Percentiles rank a stretch among this genome's conserved stretches.
These are phyloP conservation scores for Danaus chrysippus DNA, from an alignment of 2,888 invertebrate species.

Conservation along the genomic window DNA sequence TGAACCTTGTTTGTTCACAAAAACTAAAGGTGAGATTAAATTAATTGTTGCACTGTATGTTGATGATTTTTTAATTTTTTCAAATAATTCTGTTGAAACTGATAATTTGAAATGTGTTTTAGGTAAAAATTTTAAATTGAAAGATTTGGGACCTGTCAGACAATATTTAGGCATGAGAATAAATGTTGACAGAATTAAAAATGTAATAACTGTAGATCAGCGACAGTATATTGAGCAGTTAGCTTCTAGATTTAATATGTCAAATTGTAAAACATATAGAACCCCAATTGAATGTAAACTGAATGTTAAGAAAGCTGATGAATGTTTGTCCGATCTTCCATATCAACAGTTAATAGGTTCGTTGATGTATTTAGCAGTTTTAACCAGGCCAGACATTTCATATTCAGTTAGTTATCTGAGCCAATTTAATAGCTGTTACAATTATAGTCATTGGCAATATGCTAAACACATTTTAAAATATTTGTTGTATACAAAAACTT, in stretches of 20 bases:
- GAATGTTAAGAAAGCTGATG: slow-evolving; percentile 9
- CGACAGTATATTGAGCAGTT: too few species aligned
- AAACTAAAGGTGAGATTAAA: not conserved
- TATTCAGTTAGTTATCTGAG: slow-evolving; percentile 22
- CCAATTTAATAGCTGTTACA: too few species aligned
- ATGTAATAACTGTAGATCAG: too few species aligned
- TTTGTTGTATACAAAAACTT: slow-evolving; percentile 20
- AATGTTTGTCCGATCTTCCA: slow-evolving; percentile 7
- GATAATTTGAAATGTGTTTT: slow-evolving; percentile 18
- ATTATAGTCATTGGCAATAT: slow-evolving; percentile 26
- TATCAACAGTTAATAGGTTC: slow-evolving; percentile 15
- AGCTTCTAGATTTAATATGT: too few species aligned
- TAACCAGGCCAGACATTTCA: slow-evolving; percentile 12
- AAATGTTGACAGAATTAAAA: too few species aligned
- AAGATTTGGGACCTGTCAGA: too few species aligned
- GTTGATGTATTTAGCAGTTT: slow-evolving; percentile 10
- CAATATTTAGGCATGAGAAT: slow-evolving; percentile 16
- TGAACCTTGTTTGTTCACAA: slow-evolving; percentile 13
- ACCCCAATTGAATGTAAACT: slow-evolving; percentile 14
- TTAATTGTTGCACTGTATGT: slow-evolving; percentile 17
- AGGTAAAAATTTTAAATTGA: slow-evolving; percentile 9
- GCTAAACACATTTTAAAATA: slow-evolving; percentile 25
- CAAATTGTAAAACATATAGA: slow-evolving; percentile 7
- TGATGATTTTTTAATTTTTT: slow-evolving; percentile 27
- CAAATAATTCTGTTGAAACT: slow-evolving; percentile 10